phyloP scores from a whole-genome alignment of 2,888 invertebrate genomes.

The Dryomyza anilis region DNA sequence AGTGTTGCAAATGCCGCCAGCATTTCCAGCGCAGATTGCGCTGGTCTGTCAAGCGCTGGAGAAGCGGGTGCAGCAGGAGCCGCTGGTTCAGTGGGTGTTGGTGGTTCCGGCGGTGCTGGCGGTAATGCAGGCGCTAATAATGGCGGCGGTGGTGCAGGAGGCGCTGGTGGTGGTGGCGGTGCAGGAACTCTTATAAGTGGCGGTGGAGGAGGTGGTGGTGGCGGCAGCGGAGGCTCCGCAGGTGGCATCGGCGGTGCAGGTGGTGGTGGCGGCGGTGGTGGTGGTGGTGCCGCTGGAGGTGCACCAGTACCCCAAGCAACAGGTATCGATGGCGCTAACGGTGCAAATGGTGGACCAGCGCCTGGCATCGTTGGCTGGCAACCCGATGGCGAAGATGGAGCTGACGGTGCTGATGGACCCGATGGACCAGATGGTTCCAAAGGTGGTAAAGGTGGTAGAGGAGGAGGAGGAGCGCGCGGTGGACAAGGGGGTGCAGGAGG shows the following conservation, averaged over 20 bases:
- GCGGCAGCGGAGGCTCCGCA: slow-evolving; percentile 41
- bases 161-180: slow-evolving; percentile 18
- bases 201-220: slow-evolving; percentile 36
- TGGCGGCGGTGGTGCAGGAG: slow-evolving; percentile 31
- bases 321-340: slow-evolving; percentile 37
- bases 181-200: neutral
- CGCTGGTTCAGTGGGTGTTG: slow-evolving; percentile 1
- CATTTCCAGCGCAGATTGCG: slow-evolving; percentile 10
- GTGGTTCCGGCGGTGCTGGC: slow-evolving; percentile 7
- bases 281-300: slow-evolving; percentile 42
- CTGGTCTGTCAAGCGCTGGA: slow-evolving; percentile 20
- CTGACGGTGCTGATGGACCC: slow-evolving; percentile 48
- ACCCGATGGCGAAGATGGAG: slow-evolving; percentile 45
- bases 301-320: slow-evolving; percentile 38
- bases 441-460: slow-evolving; percentile 53
- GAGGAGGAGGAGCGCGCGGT: slow-evolving; percentile 37
- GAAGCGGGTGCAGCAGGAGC: slow-evolving; percentile 19
- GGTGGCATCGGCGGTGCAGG: slow-evolving; percentile 40
- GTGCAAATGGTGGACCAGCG: slow-evolving; percentile 41
- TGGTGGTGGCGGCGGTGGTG: slow-evolving; percentile 44
- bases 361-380: slow-evolving; percentile 41
- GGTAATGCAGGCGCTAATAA: slow-evolving; percentile 35
- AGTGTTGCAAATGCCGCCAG: slow-evolving; percentile 10
- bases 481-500: slow-evolving; percentile 48
- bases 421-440: slow-evolving; percentile 49